A percentile compares a stretch with the other conserved stretches of the same genome.
Evolutionary conservation across 2,797 vertebrate genomes (phyloP).

Genomic region (Onychomys leucogaster): DNA sequence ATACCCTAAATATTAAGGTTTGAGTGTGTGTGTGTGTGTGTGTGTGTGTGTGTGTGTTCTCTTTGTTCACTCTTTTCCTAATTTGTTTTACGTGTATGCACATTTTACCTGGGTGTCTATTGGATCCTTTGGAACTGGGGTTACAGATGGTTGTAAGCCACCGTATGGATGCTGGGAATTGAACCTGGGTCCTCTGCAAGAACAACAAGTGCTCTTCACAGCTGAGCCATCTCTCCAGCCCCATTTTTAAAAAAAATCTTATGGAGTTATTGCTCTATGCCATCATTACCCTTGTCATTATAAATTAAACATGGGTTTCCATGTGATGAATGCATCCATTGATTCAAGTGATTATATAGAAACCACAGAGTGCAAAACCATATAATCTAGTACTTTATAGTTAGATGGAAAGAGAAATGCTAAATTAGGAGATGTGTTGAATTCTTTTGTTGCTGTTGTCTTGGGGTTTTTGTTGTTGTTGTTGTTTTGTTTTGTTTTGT

Average conservation of each 20-base stretch:
- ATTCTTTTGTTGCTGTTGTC: too few relatives aligned
- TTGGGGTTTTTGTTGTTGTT: too few relatives aligned
- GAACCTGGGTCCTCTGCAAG: background rate
- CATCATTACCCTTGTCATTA: background rate
- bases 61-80: background rate
- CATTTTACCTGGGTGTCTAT: background rate
- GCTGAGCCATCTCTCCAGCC: background rate
- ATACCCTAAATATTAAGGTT: conserved; percentile 16
- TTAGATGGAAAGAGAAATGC: background rate
- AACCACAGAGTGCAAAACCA: conserved; percentile 5
- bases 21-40: background rate
- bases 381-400: background rate
- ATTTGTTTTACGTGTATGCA: background rate
- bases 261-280: background rate
- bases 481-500: too few relatives aligned
- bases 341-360: background rate
- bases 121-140: background rate
- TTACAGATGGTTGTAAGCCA: background rate
- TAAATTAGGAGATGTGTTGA: background rate
- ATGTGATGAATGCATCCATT: background rate
- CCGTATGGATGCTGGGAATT: background rate
- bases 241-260: background rate
- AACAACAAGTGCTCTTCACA: background rate
- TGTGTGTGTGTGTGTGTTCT: background rate
- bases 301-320: conserved; percentile 16